Conservation (phyloP, 1,140 invertebrate genomes). For the Neodiprion lecontei region DNA sequence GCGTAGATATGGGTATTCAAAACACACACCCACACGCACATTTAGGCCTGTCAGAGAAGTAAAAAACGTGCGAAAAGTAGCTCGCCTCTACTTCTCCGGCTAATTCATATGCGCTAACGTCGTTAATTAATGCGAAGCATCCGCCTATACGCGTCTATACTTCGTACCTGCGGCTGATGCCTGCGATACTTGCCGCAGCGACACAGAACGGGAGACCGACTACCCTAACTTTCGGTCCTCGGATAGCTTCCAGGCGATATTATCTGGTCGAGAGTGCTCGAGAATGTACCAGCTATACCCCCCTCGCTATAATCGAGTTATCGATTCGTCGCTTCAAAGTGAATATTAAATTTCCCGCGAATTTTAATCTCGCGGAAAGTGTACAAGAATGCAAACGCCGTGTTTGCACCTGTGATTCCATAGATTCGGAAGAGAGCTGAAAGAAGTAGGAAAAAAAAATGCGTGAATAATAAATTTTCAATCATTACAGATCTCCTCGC, state of each 20-base stretch:
- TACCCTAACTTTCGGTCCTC: constrained; percentile 42
- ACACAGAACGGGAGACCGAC: neutral
- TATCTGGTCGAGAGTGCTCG: constrained; percentile 46
- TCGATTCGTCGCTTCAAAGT: constrained; percentile 1
- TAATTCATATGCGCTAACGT: constrained; percentile 47
- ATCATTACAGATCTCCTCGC: too few relatives aligned
- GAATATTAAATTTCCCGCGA: neutral
- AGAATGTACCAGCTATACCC: constrained; percentile 38
- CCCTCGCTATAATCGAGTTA: constrained; percentile 8
- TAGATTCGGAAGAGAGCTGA: neutral
- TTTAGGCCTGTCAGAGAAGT: neutral
- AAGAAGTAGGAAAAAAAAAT: neutral
- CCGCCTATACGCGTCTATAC: constrained; percentile 12
- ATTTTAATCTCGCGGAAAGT: neutral
- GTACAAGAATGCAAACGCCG: neutral
- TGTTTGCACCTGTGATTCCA: neutral
- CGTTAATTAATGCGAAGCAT: constrained; percentile 43
- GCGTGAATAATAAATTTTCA: neutral
- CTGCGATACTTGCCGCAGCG: constrained; percentile 5
- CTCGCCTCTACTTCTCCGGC: constrained; percentile 30
- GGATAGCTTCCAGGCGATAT: constrained; percentile 39
- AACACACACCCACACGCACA: too few relatives aligned
- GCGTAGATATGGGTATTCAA: too few relatives aligned
- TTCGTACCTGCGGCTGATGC: neutral
- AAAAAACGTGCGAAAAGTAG: neutral